Conservation (phyloP, 2,888 invertebrate genomes). For the Acanthosepion lycidas region DNA sequence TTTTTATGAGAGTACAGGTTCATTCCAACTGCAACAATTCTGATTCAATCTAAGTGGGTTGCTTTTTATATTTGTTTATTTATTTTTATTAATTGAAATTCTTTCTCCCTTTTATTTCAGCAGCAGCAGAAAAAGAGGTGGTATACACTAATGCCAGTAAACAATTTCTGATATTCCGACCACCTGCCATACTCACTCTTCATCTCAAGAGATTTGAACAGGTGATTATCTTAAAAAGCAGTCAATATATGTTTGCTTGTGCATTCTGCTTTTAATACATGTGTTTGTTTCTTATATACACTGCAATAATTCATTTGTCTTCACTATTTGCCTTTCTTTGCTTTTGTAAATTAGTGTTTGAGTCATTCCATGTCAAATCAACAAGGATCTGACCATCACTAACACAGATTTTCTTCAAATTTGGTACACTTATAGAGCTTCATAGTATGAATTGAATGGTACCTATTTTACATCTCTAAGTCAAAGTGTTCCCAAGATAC, state of each 20-base stretch:
- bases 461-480: too few relatives aligned
- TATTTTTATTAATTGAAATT: slow-evolving; percentile 53
- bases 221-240: slow-evolving; percentile 74
- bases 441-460: too few relatives aligned
- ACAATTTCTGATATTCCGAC: slow-evolving; percentile 84
- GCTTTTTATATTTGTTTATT: not conserved
- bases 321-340: too few relatives aligned
- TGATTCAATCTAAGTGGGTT: not conserved
- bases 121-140: slow-evolving; percentile 56
- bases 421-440: too few relatives aligned
- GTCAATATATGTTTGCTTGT: not conserved
- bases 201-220: slow-evolving; percentile 97
- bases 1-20: not conserved
- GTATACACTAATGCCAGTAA: slow-evolving; percentile 76
- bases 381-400: too few relatives aligned
- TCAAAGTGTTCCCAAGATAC: too few relatives aligned
- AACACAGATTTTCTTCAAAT: too few relatives aligned
- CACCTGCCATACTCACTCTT: slow-evolving; percentile 93
- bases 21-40: not conserved
- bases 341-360: too few relatives aligned
- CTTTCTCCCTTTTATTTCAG: not conserved
- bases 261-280: too few relatives aligned
- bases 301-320: too few relatives aligned
- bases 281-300: too few relatives aligned
- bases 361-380: too few relatives aligned